Conservation (phyloP, 2,797 vertebrate species). For the Streptopelia turtur region DNA sequence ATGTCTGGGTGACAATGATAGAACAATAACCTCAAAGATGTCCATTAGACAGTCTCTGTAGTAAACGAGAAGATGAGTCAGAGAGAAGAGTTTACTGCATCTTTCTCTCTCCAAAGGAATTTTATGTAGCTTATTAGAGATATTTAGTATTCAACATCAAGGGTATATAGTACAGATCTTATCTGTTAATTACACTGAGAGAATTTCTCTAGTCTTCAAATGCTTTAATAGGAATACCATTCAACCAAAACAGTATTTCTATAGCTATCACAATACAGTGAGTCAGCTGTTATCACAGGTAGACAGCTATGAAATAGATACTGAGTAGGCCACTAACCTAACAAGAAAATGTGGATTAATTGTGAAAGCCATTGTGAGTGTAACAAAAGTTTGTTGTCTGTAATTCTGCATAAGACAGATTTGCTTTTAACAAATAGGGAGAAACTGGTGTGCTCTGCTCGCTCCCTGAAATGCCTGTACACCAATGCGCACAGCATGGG, state of each 20-base stretch:
- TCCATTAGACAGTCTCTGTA: background rate
- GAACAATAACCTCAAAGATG: background rate
- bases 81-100: background rate
- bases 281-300: background rate
- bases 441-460: no score
- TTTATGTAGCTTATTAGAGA: background rate
- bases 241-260: background rate
- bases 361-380: background rate
- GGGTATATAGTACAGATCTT: background rate
- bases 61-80: background rate
- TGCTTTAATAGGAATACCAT: background rate
- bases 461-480: no score
- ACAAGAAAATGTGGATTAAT: background rate
- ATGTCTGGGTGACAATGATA: background rate
- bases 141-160: background rate
- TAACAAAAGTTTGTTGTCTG: background rate
- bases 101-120: background rate
- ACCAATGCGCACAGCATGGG: no score
- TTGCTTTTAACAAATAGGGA: background rate
- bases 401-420: background rate
- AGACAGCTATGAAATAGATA: background rate
- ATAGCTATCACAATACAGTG: background rate
- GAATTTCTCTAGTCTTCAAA: background rate
- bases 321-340: background rate
- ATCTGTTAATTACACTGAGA: constrained; percentile 5